Conservation (phyloP, 2,888 invertebrate genomes). For the Dynastes tityus region DNA sequence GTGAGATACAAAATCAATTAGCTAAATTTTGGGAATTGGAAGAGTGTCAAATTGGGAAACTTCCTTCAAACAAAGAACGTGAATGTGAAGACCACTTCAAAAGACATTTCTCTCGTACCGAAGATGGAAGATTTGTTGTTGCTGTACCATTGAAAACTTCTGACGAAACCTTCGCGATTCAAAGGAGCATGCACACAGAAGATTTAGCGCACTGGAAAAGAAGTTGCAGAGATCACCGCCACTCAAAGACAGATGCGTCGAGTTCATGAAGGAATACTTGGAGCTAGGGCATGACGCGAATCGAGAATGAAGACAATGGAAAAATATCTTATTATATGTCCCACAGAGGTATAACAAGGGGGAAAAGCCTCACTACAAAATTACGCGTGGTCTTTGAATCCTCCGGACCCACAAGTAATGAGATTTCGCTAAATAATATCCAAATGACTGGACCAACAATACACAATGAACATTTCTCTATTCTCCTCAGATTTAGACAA, state of each 20-base stretch:
- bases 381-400: conserved; percentile 63
- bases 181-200: conserved; percentile 18
- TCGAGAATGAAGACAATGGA: background rate
- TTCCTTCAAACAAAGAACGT: background rate
- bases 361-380: conserved; percentile 58
- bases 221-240: conserved; percentile 29
- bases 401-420: conserved; percentile 55
- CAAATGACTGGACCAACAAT: conserved; percentile 59
- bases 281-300: conserved; percentile 56
- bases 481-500: conserved; percentile 59
- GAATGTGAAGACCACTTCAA: conserved; percentile 50
- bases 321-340: conserved; percentile 57
- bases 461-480: conserved; percentile 58
- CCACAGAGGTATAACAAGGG: conserved; percentile 59
- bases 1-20: conserved; percentile 5
- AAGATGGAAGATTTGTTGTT: no score
- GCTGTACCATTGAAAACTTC: background rate
- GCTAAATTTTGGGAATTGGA: conserved; percentile 53
- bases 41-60: background rate
- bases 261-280: conserved; percentile 56
- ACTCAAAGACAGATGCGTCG: conserved; percentile 38
- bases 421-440: conserved; percentile 59
- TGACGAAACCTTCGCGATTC: conserved; percentile 44
- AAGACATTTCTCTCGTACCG: conserved; percentile 7
- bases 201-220: conserved; percentile 46